Conservation (phyloP, 2,113 vertebrate genomes). For the Amphiprion percula region DNA sequence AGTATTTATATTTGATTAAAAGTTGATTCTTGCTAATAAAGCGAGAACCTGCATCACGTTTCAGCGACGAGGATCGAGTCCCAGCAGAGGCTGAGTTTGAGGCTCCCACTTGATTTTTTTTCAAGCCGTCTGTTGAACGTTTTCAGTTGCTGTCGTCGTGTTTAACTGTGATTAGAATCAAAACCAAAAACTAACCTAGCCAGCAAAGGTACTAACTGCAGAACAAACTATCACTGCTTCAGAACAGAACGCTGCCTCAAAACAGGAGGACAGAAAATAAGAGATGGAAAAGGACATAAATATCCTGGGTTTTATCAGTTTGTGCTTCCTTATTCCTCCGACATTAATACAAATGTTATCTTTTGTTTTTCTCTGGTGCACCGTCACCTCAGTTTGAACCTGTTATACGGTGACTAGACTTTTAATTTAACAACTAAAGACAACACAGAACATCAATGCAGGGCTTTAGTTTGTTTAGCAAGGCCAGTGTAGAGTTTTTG, state of each 20-base stretch:
- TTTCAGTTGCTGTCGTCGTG: slow-evolving; percentile 21
- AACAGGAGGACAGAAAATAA: background rate
- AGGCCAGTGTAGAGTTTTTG: slow-evolving; percentile 20
- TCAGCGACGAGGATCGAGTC: slow-evolving; percentile 11
- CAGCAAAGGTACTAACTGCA: slow-evolving; percentile 46
- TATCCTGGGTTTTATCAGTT: slow-evolving; percentile 3
- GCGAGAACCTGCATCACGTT: background rate
- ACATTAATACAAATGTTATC: slow-evolving; percentile 10
- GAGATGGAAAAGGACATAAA: background rate
- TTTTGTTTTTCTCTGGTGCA: background rate
- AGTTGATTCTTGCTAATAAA: slow-evolving; percentile 9
- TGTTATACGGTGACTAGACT: background rate
- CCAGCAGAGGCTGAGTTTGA: background rate
- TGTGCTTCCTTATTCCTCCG: slow-evolving; percentile 41
- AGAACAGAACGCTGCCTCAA: slow-evolving; percentile 18
- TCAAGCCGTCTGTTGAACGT: background rate
- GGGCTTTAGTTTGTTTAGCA: slow-evolving; percentile 5
- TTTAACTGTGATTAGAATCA: slow-evolving; percentile 54
- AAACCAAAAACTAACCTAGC: slow-evolving; percentile 72
- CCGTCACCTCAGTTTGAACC: background rate
- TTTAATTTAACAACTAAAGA: background rate
- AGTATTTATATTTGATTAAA: slow-evolving; percentile 27
- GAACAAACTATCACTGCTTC: slow-evolving; percentile 24
- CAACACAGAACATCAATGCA: background rate
- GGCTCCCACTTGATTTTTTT: background rate